Base-by-base conservation (phyloP, 2,888 invertebrate genomes). In the Lithosia quadra region DNA sequence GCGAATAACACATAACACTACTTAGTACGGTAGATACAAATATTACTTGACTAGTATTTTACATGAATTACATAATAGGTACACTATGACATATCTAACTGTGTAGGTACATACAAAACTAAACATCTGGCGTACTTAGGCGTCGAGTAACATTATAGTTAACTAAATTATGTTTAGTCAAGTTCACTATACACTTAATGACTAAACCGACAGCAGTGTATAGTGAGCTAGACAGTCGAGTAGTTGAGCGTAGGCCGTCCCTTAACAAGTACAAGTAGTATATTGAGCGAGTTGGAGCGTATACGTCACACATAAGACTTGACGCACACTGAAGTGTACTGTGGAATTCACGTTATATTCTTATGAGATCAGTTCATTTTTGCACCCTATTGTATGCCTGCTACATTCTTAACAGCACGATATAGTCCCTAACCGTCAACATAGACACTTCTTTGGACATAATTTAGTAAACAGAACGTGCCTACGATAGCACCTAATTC, bases 31-130 rank as follows among this genome's bases (percentile, higher is more conserved):
- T 36, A 63, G 21, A 66, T 60, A 36, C 67, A 67, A 57, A 65
- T 49, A 65, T 80, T 78, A 83, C 75, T 68, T 81, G 86, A 86
- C 85, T 86, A 86, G 87, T 79, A 83, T 79, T 76, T 84, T 82
- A 85, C 77, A 77, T 64, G 36, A 55, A 56, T 63, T 61, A 62
- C 68, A 76, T n/a, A 73, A 68, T 75, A 39, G 22, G 33, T 64
- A 82, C 70, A 77, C 24, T 67, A 63, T 34, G 34, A 11, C 49
- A 60, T 68, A 63, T 55, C 49, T 49, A 67, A 15, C n/a, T 34
- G 55, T 22, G 43, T 63, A 63, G 13, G 36, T 63, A 49, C 34
- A 34, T 65, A 59, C 33, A 53, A 55, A 63, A 60, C 63, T 63
- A 61, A 70, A 70, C 49, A 60, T 53, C 55, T 59, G 68, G 18